Base-by-base conservation (phyloP, 1,140 invertebrate genomes). In the Drosophila grimshawi region DNA sequence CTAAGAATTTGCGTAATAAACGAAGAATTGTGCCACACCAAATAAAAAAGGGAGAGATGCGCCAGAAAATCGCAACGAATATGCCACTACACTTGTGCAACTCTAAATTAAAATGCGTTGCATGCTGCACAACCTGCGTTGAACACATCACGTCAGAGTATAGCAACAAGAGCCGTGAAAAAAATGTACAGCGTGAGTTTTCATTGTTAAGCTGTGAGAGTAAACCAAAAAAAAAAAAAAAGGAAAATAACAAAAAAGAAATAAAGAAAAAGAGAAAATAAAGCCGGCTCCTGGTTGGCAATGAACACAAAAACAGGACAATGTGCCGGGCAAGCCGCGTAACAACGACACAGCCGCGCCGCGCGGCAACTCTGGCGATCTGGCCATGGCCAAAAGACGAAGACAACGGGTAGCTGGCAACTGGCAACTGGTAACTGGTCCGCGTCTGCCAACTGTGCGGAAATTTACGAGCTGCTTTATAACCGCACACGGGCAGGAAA, bases 391-490 rank as follows among this genome's bases (percentile, higher is more conserved):
- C 59, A 49, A 59, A 66, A 46, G 55, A 55, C 63, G 64, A 67
- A 67, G 70, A 68, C 48, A 73, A 67, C 63, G 29, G 41, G 30
- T n/a, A 64, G 29, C 66, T 37, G 48, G 51, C 32, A 46, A 45
- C 41, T 29, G 49, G 19, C 29, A n/a, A 68, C 46, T 32, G 69
- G 56, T 30, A 63, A 53, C 59, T 65, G 65, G 51, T 63, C 46
- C 49, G 56, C 45, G 57, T 19, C 19, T 72, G 73, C 48, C 63
- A 76, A 79, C 63, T 78, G 78, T 56, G 55, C 69, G 39, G 70
- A 88, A 82, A 82, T 86, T 86, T 86, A 88, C 83, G 79, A 86
- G 79, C 72, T 82, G 82, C 76, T 86, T 86, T 86, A 86, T 86
- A 73, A 73, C 62, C 65, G 59, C 73, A 64, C 76, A 76, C 45